These are phyloP conservation scores for Metalampra italica DNA, from an alignment of 2,888 invertebrate genomes.

Conservation along the genomic window DNA sequence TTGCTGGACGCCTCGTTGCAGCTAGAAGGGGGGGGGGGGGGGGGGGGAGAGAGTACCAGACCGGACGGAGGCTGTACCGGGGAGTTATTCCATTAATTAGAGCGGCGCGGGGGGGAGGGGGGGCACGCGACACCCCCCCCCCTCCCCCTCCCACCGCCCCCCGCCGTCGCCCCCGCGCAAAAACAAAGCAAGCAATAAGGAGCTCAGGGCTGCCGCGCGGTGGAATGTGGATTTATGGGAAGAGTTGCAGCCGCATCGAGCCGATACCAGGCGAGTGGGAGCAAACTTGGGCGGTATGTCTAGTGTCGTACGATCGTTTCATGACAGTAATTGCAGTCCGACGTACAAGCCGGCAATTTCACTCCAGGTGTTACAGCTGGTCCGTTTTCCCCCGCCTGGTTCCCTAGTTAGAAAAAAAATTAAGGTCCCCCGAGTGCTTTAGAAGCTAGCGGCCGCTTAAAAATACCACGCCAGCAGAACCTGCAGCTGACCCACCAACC, in stretches of 20 bases:
- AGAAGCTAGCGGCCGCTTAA: too few relatives aligned
- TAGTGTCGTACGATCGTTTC: too few relatives aligned
- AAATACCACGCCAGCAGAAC: too few relatives aligned
- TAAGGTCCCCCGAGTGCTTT: too few relatives aligned
- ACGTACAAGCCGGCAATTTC: too few relatives aligned
- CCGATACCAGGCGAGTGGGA: not conserved
- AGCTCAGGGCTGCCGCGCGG: conserved; percentile 40
- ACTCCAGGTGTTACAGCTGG: too few relatives aligned
- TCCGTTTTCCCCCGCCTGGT: too few relatives aligned
- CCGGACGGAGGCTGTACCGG: conserved; percentile 25
- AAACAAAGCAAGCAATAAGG: conserved; percentile 65
- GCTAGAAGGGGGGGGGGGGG: not conserved
- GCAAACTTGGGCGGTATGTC: not conserved
- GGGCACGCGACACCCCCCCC: conserved; percentile 23
- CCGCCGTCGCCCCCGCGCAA: conserved; percentile 31
- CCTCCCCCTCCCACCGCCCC: conserved; percentile 14
- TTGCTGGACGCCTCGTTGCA: not conserved
- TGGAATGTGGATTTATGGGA: conserved; percentile 13
- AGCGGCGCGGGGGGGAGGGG: conserved; percentile 45
- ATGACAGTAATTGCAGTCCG: too few relatives aligned
- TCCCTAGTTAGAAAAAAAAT: too few relatives aligned
- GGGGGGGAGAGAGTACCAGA: conserved; percentile 26
- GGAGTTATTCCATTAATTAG: conserved; percentile 76
- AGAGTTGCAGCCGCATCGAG: conserved; percentile 4
- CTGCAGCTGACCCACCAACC: too few relatives aligned